Conservation (phyloP, 2,888 invertebrate species). For the Nephrotoma guestfalica region DNA sequence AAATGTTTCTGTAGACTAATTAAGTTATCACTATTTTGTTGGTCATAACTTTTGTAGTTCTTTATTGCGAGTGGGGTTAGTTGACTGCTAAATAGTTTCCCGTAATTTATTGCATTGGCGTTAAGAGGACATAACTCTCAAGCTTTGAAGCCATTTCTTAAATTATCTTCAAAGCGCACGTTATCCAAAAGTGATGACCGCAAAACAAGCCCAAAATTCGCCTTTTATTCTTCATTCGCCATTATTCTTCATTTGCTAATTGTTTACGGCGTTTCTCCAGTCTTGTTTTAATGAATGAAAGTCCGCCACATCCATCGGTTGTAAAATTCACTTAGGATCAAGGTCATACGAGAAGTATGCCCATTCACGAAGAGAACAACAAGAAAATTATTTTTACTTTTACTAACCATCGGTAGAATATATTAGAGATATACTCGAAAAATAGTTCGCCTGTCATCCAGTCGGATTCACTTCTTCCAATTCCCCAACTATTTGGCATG, state of each 20-base stretch:
- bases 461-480: conserved; percentile 21
- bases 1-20: not conserved
- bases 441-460: not conserved
- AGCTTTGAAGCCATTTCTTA: too few species aligned
- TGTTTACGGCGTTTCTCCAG: not conserved
- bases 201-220: not conserved
- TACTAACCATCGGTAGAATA: not conserved
- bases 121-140: too few species aligned
- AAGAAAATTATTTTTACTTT: too few species aligned
- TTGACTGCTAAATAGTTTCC: too few species aligned
- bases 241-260: not conserved
- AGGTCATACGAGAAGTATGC: not conserved
- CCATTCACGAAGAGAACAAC: too few species aligned
- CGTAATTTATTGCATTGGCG: too few species aligned
- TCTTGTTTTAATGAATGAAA: not conserved
- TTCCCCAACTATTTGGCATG: conserved; percentile 18
- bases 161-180: not conserved
- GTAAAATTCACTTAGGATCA: not conserved
- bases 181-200: not conserved
- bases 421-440: not conserved
- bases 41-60: not conserved
- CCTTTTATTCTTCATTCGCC: not conserved
- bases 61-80: not conserved
- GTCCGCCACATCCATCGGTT: too few species aligned
- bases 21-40: not conserved